Evolutionary conservation across 1,140 invertebrate species (phyloP).

Genomic region (Achatina immaculata): DNA sequence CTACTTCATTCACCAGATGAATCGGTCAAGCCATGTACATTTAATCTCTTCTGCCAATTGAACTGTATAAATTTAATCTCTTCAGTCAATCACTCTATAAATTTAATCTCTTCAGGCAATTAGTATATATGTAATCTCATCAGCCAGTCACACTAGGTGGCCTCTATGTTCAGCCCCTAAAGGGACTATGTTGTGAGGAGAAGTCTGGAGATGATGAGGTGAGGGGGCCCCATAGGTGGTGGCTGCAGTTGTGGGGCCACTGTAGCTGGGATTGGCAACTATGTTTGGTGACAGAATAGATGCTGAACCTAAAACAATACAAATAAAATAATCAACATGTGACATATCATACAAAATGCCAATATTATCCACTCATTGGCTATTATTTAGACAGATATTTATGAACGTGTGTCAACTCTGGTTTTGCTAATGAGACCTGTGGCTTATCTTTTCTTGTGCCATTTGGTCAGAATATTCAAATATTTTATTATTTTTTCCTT

Average conservation of each 20-base stretch:
- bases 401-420: not conserved
- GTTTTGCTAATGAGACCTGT: not conserved
- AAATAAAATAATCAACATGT: not conserved
- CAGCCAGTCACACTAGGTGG: conserved; percentile 41
- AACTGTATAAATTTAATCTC: no score
- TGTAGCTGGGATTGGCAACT: conserved; percentile 52
- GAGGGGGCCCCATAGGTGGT: conserved; percentile 32
- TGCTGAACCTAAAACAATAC: conserved; percentile 40
- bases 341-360: not conserved
- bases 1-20: no score
- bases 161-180: conserved; percentile 43
- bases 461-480: not conserved
- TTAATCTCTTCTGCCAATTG: no score
- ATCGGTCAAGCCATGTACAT: no score
- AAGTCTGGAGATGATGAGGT: conserved; percentile 19
- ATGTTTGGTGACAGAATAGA: conserved; percentile 52
- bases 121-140: not conserved
- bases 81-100: no score
- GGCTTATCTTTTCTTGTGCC: not conserved
- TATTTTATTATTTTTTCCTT: not conserved
- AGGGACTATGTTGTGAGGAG: conserved; percentile 44
- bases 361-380: not conserved
- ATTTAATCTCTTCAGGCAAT: no score
- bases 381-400: not conserved
- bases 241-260: conserved; percentile 45